A percentile compares a stretch with the other conserved stretches of the same genome.
Conservation (phyloP, 2,888 invertebrate species). For the Cataglyphis rosenhaueri region DNA sequence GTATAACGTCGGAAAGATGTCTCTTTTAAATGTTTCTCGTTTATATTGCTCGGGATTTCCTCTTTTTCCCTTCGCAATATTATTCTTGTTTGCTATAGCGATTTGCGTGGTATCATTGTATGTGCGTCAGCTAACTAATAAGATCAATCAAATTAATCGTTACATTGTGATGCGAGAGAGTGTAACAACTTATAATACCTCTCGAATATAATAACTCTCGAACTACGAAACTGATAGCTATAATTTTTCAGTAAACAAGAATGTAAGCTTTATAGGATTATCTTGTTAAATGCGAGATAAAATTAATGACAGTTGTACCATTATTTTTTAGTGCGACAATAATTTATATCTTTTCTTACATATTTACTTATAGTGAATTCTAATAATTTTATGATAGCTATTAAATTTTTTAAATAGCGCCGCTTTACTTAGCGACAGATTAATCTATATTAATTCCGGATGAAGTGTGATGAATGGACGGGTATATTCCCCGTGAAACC, state of each 20-base stretch:
- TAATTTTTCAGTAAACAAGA: conserved; percentile 30
- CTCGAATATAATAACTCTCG: not conserved
- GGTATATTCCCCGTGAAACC: conserved; percentile 9
- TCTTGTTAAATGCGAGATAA: not conserved
- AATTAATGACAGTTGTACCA: conserved; percentile 16
- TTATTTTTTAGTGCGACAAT: not conserved
- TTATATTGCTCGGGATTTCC: conserved; percentile 18
- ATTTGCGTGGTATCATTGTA: not conserved
- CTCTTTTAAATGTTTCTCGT: conserved; percentile 19
- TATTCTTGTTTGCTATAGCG: not conserved
- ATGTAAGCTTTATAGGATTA: conserved; percentile 12
- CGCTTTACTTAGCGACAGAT: conserved; percentile 18
- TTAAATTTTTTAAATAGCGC: conserved; percentile 9
- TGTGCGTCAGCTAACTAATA: not conserved
- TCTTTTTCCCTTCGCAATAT: conserved; percentile 13
- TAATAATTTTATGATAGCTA: conserved; percentile 36
- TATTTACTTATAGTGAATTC: conserved; percentile 15
- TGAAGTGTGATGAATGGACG: conserved; percentile 32
- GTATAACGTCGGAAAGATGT: conserved; percentile 10
- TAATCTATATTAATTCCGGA: conserved; percentile 44
- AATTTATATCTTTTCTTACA: conserved; percentile 9
- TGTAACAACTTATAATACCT: conserved; percentile 8
- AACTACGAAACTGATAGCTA: not conserved
- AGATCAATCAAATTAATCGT: conserved; percentile 17
- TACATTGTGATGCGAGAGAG: not conserved